These are phyloP conservation scores for Telmatochromis brachygnathus DNA, from an alignment of 2,113 vertebrate genomes.

Conservation along the genomic window DNA sequence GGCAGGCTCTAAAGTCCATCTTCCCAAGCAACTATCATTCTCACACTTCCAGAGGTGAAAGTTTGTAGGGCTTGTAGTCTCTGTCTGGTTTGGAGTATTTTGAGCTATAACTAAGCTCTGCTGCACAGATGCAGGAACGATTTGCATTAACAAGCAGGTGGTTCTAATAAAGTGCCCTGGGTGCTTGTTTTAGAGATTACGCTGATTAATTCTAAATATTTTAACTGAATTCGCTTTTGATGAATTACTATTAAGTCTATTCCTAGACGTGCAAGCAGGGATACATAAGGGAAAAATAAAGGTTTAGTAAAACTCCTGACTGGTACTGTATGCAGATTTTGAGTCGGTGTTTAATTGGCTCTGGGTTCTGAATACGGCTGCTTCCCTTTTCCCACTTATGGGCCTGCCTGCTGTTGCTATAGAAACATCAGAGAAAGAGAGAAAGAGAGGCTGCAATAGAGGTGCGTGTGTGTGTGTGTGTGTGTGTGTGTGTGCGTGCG, in stretches of 20 bases:
- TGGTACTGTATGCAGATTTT: not conserved
- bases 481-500: not conserved
- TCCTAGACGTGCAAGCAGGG: not conserved
- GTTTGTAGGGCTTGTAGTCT: not conserved
- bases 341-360: not conserved
- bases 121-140: not conserved
- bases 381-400: slow-evolving; percentile 8
- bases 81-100: not conserved
- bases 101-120: not conserved
- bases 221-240: not conserved
- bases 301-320: not conserved
- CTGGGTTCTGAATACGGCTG: not conserved
- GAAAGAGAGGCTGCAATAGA: not conserved
- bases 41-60: not conserved
- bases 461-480: not conserved
- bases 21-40: not conserved
- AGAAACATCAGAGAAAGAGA: slow-evolving; percentile 48
- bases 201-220: not conserved
- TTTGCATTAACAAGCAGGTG: not conserved
- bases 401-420: slow-evolving; percentile 54
- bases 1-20: not conserved
- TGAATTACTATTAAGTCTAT: not conserved
- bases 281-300: not conserved
- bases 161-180: not conserved
- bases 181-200: not conserved